phyloP scores from a whole-genome alignment of 2,888 invertebrate species.

The Phyllotreta striolata region DNA sequence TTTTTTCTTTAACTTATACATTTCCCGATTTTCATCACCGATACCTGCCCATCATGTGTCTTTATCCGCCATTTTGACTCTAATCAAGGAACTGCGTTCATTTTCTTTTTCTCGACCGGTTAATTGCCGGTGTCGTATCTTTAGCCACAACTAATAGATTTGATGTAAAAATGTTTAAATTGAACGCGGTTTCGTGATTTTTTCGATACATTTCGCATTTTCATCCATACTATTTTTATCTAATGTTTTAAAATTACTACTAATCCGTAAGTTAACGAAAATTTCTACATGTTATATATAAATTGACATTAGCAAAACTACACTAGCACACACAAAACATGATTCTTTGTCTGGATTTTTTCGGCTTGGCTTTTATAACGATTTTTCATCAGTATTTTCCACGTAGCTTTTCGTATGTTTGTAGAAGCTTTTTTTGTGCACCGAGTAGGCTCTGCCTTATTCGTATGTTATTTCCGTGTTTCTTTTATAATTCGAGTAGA shows the following conservation, averaged over 20 bases:
- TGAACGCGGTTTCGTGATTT: slow-evolving; percentile 4
- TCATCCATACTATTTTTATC: slow-evolving; percentile 21
- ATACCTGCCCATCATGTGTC: slow-evolving; percentile 45
- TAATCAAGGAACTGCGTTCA: slow-evolving; percentile 38
- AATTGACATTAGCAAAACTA: slow-evolving; percentile 40
- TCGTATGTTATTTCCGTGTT: no score
- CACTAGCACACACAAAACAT: slow-evolving; percentile 39
- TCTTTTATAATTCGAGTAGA: no score
- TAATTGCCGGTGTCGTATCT: background rate
- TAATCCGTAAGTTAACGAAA: no score
- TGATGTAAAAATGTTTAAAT: background rate
- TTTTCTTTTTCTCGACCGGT: background rate
- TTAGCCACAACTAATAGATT: background rate
- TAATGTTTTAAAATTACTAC: no score
- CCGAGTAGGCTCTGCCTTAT: no score
- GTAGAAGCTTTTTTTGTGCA: background rate
- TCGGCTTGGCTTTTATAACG: slow-evolving; percentile 42
- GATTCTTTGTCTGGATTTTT: slow-evolving; percentile 25
- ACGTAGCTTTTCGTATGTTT: slow-evolving; percentile 38
- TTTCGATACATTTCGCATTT: no score
- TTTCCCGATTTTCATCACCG: slow-evolving; percentile 40
- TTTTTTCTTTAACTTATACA: slow-evolving; percentile 27
- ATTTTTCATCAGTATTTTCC: slow-evolving; percentile 6
- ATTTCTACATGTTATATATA: slow-evolving; percentile 27
- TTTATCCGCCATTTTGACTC: slow-evolving; percentile 44